Conservation (phyloP, 2,888 invertebrate genomes). For the Pseudococcus jackbeardsleyi region DNA sequence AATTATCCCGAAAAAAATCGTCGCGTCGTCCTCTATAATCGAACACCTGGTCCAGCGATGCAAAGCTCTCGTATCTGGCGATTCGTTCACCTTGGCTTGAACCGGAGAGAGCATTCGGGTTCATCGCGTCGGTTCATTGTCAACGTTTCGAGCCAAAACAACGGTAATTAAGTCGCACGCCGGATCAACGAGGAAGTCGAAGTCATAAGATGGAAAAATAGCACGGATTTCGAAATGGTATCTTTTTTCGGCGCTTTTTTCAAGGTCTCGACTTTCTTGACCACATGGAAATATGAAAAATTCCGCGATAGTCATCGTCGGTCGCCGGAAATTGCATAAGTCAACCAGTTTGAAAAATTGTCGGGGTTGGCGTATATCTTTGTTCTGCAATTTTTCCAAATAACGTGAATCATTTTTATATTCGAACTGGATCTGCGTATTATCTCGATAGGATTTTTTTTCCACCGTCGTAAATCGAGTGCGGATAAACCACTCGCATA, state of each 20-base stretch:
- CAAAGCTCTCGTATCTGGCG: background rate
- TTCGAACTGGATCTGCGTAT: background rate
- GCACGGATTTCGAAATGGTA: background rate
- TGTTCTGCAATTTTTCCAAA: constrained; percentile 16
- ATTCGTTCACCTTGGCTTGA: background rate
- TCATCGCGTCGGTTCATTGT: constrained; percentile 42
- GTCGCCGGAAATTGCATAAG: background rate
- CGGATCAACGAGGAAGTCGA: background rate
- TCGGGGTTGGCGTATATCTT: background rate
- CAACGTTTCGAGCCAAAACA: constrained; percentile 9
- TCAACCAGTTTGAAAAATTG: background rate
- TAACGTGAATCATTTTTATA: background rate
- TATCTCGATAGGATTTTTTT: background rate
- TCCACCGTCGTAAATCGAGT: background rate
- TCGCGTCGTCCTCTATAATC: constrained; percentile 8
- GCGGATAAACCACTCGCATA: background rate
- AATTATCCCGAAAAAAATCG: background rate
- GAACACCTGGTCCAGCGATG: constrained; percentile 10
- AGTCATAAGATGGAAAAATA: background rate
- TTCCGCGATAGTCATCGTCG: background rate
- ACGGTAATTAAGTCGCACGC: background rate
- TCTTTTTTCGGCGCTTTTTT: background rate
- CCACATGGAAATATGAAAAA: background rate
- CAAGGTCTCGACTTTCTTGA: background rate
- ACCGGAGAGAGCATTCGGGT: constrained; percentile 8